These are phyloP conservation scores for Charadrius vociferus DNA, from an alignment of 2,113 vertebrate genomes.

Conservation along the genomic window DNA sequence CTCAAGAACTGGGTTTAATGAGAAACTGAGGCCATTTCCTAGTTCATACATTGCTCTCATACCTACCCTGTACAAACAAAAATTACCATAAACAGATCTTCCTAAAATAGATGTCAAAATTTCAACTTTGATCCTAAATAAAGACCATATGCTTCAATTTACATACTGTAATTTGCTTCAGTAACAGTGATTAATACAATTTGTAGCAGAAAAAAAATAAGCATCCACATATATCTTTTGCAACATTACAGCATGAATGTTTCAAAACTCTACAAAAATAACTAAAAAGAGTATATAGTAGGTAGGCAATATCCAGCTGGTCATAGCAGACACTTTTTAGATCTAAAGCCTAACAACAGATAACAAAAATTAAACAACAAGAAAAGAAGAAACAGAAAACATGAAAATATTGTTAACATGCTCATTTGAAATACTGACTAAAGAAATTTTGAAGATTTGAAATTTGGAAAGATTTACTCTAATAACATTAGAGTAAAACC, in stretches of 20 bases:
- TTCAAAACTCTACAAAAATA: background rate
- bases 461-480: background rate
- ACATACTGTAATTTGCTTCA: background rate
- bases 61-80: background rate
- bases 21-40: background rate
- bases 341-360: background rate
- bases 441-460: background rate
- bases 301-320: background rate
- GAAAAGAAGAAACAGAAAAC: background rate
- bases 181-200: background rate
- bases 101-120: background rate
- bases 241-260: background rate
- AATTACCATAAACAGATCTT: background rate
- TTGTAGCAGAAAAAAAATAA: background rate
- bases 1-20: background rate
- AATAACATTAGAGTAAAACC: background rate
- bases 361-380: background rate
- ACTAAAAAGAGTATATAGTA: background rate
- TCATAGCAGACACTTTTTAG: background rate
- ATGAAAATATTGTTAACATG: background rate
- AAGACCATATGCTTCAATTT: background rate
- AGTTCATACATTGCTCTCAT: background rate
- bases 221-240: background rate
- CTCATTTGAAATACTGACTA: background rate
- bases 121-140: background rate